Base-by-base conservation (phyloP, 2,113 vertebrate species). In the Myotis brandtii region DNA sequence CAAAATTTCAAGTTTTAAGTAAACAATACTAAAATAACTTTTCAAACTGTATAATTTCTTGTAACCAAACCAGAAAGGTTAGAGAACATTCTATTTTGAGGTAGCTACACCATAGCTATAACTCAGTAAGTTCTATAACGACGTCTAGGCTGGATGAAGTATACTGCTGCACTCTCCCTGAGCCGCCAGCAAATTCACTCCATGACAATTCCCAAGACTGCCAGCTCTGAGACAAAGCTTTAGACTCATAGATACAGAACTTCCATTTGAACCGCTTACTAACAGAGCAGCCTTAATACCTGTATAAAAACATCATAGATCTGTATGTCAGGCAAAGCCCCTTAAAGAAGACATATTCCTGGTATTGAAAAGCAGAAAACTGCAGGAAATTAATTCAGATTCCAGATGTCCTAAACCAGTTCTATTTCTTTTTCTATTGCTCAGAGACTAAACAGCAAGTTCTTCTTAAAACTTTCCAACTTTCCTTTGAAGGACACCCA, bases 401-500 rank as follows among this genome's bases (percentile, higher is more conserved):
- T 83, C 66, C 37, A 50, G 21, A 16, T 13, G 23, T 80, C 86
- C 94, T 46, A 1, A 91, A 73, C 67, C 89, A 73, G 62, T 20
- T 48, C 54, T 40, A 23, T 54, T 70, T 93, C 89, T 80, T 92
- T 95, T 84, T 70, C 64, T 73, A n/a, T 62, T 62, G 40, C 54
- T 89, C 70, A 66, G 21, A 50, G 52, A 82, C 88, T 70, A 80
- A 43, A 46, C 34, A 81, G 18, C 21, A 86, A 32, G 66, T 70
- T 88, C 86, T 97, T 85, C 85, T 96, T 91, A 93, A 95, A 96
- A 75, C 56, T 96, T 96, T 89, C 77, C 85, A 96, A 92, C 46
- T 76, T 96, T 95, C 90, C 93, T 96, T 89, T 97, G 90, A 93
- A 98, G 96, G 93, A 72, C 70, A 95, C 81, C 9, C 64, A 79